Conservation (phyloP, 2,888 invertebrate species). For the Pollenia griseotomentosa region DNA sequence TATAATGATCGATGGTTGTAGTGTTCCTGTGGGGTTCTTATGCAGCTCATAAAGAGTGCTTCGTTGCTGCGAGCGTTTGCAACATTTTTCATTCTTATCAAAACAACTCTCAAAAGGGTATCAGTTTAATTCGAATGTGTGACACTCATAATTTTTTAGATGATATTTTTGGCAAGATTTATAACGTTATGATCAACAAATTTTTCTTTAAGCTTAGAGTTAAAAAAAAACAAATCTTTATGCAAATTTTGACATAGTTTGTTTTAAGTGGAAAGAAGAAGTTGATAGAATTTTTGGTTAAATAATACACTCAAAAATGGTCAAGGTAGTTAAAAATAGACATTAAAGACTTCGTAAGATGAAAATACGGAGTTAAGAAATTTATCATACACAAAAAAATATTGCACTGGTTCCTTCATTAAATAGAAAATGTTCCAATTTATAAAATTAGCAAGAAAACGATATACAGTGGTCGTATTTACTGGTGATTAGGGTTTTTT, state of each 20-base stretch:
- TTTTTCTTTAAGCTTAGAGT: slow-evolving; percentile 6
- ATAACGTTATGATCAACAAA: slow-evolving; percentile 62
- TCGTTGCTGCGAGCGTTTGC: slow-evolving; percentile 31
- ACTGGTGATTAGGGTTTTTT: too few relatives aligned
- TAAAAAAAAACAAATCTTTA: background rate
- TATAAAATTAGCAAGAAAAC: too few relatives aligned
- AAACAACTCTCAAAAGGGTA: slow-evolving; percentile 71
- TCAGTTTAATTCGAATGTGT: slow-evolving; percentile 71
- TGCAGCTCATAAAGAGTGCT: slow-evolving; percentile 21
- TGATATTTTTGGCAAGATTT: slow-evolving; percentile 60
- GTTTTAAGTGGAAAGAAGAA: too few relatives aligned
- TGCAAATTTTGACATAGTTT: background rate
- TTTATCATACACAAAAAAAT: too few relatives aligned
- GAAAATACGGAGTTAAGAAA: too few relatives aligned
- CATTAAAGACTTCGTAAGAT: too few relatives aligned
- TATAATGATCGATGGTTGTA: slow-evolving; percentile 64
- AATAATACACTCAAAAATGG: too few relatives aligned
- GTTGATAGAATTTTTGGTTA: too few relatives aligned
- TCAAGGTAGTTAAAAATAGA: too few relatives aligned
- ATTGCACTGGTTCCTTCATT: too few relatives aligned
- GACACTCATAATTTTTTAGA: slow-evolving; percentile 67
- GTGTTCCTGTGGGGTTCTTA: slow-evolving; percentile 49
- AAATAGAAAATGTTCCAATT: too few relatives aligned
- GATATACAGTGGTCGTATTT: too few relatives aligned
- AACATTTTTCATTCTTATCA: slow-evolving; percentile 74